Conservation (phyloP, 2,113 vertebrate species). For the Tetrao urogallus region DNA sequence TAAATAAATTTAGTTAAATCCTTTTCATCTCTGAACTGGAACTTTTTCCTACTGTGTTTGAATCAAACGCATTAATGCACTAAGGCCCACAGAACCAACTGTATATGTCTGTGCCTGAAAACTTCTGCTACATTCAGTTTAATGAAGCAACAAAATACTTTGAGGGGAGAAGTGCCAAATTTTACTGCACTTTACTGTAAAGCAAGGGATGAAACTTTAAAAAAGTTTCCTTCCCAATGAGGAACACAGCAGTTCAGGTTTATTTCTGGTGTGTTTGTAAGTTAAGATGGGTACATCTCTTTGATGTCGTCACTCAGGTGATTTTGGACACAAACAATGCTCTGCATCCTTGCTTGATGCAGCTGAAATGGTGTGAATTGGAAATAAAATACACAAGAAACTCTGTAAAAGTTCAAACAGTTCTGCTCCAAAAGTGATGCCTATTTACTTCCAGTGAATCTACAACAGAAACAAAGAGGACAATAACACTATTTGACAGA, state of each 20-base stretch:
- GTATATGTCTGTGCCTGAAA: background rate
- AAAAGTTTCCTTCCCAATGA: background rate
- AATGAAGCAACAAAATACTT: background rate
- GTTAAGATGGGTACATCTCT: background rate
- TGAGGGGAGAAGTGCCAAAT: background rate
- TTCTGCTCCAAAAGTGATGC: background rate
- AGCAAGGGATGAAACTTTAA: background rate
- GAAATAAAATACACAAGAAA: background rate
- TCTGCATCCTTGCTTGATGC: background rate
- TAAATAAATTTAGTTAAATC: constrained; percentile 41
- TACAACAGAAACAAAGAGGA: background rate
- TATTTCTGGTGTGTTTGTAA: background rate
- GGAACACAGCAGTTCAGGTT: background rate
- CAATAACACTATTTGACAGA: background rate
- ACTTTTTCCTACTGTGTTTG: constrained; percentile 47
- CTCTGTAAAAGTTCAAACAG: background rate
- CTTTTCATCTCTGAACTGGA: constrained; percentile 50
- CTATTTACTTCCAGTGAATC: background rate
- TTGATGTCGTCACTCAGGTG: background rate
- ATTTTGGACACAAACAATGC: background rate
- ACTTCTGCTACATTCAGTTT: constrained; percentile 26
- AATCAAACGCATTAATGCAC: constrained; percentile 61
- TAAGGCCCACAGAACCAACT: constrained; percentile 10
- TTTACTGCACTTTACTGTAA: background rate
- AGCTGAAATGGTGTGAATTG: background rate